These are phyloP conservation scores for Apeltes quadracus DNA, from an alignment of 2,113 vertebrate genomes.

Conservation along the genomic window DNA sequence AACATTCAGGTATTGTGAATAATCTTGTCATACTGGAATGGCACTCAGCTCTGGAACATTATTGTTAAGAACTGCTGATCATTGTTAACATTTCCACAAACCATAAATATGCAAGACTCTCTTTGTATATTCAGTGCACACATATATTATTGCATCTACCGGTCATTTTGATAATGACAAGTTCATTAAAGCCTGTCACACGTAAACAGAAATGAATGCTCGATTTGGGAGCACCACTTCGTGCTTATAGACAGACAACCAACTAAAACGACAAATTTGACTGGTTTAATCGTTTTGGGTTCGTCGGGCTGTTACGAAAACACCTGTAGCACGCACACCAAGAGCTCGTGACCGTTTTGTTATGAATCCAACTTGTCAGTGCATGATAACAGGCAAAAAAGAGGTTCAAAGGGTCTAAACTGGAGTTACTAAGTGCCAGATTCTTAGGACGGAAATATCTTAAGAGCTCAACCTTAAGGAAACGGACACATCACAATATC, in stretches of 20 bases:
- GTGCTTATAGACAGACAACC: slow-evolving; percentile 48
- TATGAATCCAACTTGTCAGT: slow-evolving; percentile 78
- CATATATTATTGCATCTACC: slow-evolving; percentile 84
- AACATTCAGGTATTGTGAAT: slow-evolving; percentile 76
- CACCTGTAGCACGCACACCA: slow-evolving; percentile 55
- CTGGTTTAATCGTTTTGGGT: slow-evolving; percentile 63
- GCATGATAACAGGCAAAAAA: slow-evolving; percentile 83
- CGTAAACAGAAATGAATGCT: slow-evolving; percentile 68
- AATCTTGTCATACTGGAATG: slow-evolving; percentile 72
- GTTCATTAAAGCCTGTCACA: slow-evolving; percentile 74
- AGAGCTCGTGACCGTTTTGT: slow-evolving; percentile 47
- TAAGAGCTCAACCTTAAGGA: slow-evolving; percentile 18
- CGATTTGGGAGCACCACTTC: slow-evolving; percentile 54
- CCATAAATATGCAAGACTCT: slow-evolving; percentile 72
- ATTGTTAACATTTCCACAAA: slow-evolving; percentile 53
- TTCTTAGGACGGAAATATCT: slow-evolving; percentile 49
- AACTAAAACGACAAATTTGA: slow-evolving; percentile 58
- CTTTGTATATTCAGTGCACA: slow-evolving; percentile 82
- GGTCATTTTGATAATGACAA: slow-evolving; percentile 76
- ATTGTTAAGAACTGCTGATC: slow-evolving; percentile 59
- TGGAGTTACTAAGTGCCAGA: slow-evolving; percentile 11
- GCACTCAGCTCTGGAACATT: slow-evolving; percentile 63
- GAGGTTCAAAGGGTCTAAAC: slow-evolving; percentile 18
- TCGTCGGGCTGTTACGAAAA: slow-evolving; percentile 64
- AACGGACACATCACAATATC: slow-evolving; percentile 1